Conservation (phyloP, 2,113 vertebrate species). For the Oreochromis tanganicae region DNA sequence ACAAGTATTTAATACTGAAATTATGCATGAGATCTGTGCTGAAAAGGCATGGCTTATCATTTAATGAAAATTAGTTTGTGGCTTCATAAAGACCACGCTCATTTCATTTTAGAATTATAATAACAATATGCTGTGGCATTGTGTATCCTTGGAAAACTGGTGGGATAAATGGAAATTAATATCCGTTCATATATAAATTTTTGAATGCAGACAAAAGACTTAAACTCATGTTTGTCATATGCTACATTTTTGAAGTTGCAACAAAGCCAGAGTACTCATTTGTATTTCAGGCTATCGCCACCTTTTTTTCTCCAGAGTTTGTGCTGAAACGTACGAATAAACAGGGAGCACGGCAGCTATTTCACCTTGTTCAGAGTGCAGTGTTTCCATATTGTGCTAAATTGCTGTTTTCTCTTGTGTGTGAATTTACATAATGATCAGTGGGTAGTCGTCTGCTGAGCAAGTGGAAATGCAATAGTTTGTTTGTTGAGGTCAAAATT, state of each 20-base stretch:
- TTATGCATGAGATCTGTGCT: conserved; percentile 9
- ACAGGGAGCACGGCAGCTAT: not conserved
- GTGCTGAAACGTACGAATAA: conserved; percentile 2
- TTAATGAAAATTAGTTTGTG: conserved; percentile 22
- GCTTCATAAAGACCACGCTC: not conserved
- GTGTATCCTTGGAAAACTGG: not conserved
- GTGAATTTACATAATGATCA: conserved; percentile 49
- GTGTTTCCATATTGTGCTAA: conserved; percentile 41
- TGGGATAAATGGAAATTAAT: conserved; percentile 20
- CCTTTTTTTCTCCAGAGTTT: not conserved
- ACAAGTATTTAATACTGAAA: not conserved
- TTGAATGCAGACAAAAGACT: not conserved
- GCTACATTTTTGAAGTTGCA: not conserved
- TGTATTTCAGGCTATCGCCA: not conserved
- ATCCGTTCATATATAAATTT: not conserved
- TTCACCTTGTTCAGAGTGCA: conserved; percentile 30
- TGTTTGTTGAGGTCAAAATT: conserved; percentile 25
- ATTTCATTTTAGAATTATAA: conserved; percentile 5
- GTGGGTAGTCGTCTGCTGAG: conserved; percentile 49
- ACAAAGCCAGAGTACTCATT: not conserved
- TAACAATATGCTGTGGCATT: not conserved
- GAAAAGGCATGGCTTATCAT: conserved; percentile 20
- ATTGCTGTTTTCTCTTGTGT: conserved; percentile 33
- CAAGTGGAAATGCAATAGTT: conserved; percentile 47
- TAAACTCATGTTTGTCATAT: not conserved